Base-by-base conservation (phyloP, 1,140 invertebrate genomes). In the Pararge aegeria region DNA sequence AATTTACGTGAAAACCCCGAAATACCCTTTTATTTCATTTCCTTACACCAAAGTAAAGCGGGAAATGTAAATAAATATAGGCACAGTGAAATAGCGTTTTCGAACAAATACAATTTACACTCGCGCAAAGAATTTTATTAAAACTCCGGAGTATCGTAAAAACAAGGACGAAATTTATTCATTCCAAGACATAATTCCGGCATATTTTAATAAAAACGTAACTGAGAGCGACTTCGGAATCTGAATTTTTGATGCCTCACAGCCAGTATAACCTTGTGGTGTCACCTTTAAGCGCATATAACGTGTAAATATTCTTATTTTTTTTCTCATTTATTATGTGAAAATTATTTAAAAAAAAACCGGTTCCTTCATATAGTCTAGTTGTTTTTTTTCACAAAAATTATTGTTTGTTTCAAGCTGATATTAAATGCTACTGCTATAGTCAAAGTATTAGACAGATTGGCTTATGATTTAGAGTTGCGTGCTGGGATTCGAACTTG, bases 81-180 rank as follows among this genome's bases (percentile, higher is more conserved):
- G 21, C 46, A 15, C 12, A 12, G 9, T 16, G 24, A 49, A 56
- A 56, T 29, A 29, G 19, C 49, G 49, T 59, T 59, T 59, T 27
- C 38, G 24, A 52, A 59, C 53, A 61, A 65, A 65, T 42, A 62
- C 40, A 67, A 67, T 67, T 59, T 67, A 63, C 65, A 60, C 44
- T 21, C 24, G 29, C 30, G 24, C n/a, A 37, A 59, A 48, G 54
- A 58, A 62, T 66, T 66, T 62, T 59, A 66, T 58, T 59, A 67
- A 59, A 62, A 58, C 52, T 46, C 52, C 37, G 16, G 30, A 51
- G 48, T 52, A 20, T 48, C 48, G 48, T 67, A 63, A 55, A 67
- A 67, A 67, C 59, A 60, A 64, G 50, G 61, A 55, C 44, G 20
- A 65, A 70, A 72, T 72, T 68, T 75, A 75, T 75, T 68, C 67